A percentile compares a stretch with the other conserved stretches of the same genome.
These are phyloP conservation scores for Zonitis immaculata DNA, from an alignment of 2,888 invertebrate genomes.

Conservation along the genomic window DNA sequence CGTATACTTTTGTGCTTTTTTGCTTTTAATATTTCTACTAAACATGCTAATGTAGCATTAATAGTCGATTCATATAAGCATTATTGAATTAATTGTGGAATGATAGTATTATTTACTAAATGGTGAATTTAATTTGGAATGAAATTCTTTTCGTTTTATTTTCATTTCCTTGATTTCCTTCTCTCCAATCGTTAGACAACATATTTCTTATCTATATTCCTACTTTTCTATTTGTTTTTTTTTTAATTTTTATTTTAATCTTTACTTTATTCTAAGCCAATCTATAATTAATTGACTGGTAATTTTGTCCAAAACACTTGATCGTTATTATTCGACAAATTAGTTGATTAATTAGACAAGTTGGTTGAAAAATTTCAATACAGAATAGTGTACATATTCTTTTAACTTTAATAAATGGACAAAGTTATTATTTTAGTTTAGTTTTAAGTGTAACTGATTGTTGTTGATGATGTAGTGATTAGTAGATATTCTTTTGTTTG, in stretches of 20 bases:
- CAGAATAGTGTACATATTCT: too few species aligned
- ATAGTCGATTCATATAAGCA: neutral
- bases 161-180: constrained; percentile 2
- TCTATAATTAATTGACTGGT: neutral
- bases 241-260: neutral
- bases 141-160: constrained; percentile 12
- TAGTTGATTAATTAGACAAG: too few species aligned
- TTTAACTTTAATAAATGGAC: too few species aligned
- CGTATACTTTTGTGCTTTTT: too few species aligned
- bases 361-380: too few species aligned
- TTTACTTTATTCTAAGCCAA: neutral
- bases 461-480: neutral
- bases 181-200: constrained; percentile 1
- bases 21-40: constrained; percentile 5
- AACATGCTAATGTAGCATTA: neutral
- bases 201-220: constrained; percentile 1
- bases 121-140: constrained; percentile 5
- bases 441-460: constrained; percentile 6
- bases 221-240: neutral
- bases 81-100: neutral
- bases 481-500: constrained; percentile 10
- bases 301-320: neutral
- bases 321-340: too few species aligned
- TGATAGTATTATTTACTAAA: neutral
- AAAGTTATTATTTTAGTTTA: constrained; percentile 8